A percentile compares a stretch with the other conserved stretches of the same genome.
Conservation (phyloP, 2,888 invertebrate genomes). For the Hyposoter dolosus region DNA sequence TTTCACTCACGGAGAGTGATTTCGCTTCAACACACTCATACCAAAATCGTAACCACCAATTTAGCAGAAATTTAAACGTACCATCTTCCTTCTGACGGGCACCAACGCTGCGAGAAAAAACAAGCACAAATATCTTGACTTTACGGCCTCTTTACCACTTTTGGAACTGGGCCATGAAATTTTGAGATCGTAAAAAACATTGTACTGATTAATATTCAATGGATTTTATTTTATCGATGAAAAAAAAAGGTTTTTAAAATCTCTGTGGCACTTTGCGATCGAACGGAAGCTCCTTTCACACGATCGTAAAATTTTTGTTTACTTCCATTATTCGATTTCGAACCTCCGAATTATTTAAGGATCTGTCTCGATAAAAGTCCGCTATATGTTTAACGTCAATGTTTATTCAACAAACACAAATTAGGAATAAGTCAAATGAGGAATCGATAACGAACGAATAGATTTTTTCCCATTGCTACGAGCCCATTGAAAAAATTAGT, state of each 20-base stretch:
- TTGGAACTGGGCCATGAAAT: conserved; percentile 40
- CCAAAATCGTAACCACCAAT: conserved; percentile 35
- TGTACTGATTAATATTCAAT: background rate
- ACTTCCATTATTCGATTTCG: background rate
- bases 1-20: conserved; percentile 2
- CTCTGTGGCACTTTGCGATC: background rate
- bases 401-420: no score
- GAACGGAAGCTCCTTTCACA: background rate
- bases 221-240: background rate
- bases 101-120: background rate
- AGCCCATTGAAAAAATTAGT: no score
- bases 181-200: conserved; percentile 15
- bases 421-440: no score
- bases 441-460: no score
- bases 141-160: background rate
- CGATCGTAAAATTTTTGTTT: background rate
- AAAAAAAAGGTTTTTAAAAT: background rate
- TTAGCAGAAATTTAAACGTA: conserved; percentile 31
- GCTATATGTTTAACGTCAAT: no score
- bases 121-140: conserved; percentile 25
- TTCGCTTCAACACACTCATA: background rate
- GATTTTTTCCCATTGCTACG: no score
- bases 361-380: background rate
- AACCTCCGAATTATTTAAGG: background rate
- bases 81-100: background rate